Conservation (phyloP, 2,113 vertebrate species). For the Cynoglossus semilaevis region DNA sequence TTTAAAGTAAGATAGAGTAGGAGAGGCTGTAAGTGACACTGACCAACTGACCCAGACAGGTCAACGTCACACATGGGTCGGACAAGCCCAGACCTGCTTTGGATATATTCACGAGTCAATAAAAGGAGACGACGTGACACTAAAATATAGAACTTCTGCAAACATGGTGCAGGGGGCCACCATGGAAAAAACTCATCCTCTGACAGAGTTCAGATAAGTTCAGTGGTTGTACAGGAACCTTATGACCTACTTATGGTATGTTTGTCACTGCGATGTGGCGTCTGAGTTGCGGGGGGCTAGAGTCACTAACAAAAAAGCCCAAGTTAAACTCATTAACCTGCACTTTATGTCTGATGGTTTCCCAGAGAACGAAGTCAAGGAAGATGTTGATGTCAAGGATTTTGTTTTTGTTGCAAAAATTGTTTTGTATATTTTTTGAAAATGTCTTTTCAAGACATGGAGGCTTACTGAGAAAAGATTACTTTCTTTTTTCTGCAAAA, state of each 20-base stretch:
- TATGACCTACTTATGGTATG: constrained; percentile 43
- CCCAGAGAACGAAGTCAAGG: neutral
- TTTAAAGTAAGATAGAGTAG: neutral
- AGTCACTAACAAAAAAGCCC: neutral
- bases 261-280: constrained; percentile 29
- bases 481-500: too few species aligned
- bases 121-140: neutral
- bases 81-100: constrained; percentile 53
- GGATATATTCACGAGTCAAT: constrained; percentile 26
- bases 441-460: too few species aligned
- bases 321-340: neutral
- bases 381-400: too few species aligned
- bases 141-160: constrained; percentile 12
- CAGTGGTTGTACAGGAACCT: constrained; percentile 9
- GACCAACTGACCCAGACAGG: constrained; percentile 50
- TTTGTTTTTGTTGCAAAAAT: too few species aligned
- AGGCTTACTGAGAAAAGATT: too few species aligned
- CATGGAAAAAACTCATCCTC: neutral
- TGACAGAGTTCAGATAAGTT: constrained; percentile 11
- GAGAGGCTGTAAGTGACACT: constrained; percentile 30
- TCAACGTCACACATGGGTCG: constrained; percentile 45
- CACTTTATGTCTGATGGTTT: neutral
- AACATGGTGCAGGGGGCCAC: constrained; percentile 11
- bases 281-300: constrained; percentile 4
- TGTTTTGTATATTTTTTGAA: too few species aligned